phyloP scores from a whole-genome alignment of 37 sponge, comb jelly and placozoan species.

The Agelas oroides region DNA sequence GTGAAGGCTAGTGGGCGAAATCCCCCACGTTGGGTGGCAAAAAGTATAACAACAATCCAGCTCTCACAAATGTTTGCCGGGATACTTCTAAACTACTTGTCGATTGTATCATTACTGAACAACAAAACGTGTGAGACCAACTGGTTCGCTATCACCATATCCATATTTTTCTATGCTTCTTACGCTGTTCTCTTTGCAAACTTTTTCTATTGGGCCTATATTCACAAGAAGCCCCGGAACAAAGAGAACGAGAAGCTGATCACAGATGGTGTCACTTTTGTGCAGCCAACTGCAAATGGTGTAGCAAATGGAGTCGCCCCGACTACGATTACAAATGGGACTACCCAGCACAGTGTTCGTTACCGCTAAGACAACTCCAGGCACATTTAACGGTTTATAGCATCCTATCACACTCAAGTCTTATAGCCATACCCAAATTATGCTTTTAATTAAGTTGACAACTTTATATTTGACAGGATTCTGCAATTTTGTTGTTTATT shows the following conservation, averaged over 20 bases:
- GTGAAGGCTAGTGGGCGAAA: conserved; percentile 80
- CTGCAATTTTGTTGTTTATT: no score
- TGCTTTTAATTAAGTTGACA: no score
- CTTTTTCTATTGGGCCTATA: conserved; percentile 89
- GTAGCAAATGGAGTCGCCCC: neutral
- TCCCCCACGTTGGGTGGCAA: conserved; percentile 73
- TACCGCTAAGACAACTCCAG: no score
- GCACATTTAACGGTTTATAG: no score
- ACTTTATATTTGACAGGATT: no score
- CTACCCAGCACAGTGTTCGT: no score
- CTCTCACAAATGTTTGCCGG: conserved; percentile 90
- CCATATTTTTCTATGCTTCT: conserved; percentile 73
- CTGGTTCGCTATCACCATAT: conserved; percentile 38
- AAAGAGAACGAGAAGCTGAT: no score
- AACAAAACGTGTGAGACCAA: conserved; percentile 66
- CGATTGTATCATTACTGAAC: conserved; percentile 12
- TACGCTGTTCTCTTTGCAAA: conserved; percentile 85
- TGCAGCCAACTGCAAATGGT: neutral
- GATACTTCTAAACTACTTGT: conserved; percentile 49
- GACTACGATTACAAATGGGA: neutral
- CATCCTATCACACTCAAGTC: no score
- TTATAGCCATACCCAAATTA: no score
- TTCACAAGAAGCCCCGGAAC: conserved; percentile 26
- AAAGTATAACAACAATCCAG: conserved; percentile 82
- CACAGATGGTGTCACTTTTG: neutral